Evolutionary conservation across 1,140 invertebrate species (phyloP), one percentile per base, ranked within the genome.

Genomic region (Atta colombica): DNA sequence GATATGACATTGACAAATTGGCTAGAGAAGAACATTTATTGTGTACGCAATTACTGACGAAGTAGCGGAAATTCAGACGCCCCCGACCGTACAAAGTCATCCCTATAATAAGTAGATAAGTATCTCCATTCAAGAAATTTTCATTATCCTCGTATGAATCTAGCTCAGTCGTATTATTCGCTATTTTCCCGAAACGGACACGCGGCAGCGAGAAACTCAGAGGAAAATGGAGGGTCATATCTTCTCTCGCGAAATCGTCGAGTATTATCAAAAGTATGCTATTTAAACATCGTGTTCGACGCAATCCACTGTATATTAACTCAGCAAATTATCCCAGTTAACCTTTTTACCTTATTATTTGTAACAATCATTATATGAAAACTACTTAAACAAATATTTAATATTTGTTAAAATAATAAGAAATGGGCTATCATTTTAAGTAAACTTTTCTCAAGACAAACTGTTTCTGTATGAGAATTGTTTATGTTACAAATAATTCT

Each of bases 61-160:
- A 74, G 39, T 84, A 51, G 80, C 58, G 80, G 80, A 84, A 84
- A 84, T 84, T 84, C 69, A 84, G 63, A 69, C 45, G 80, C 80
- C 55, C 69, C 28, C 80, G 25, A 82, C 60, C 80, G 80, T 82
- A 82, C 80, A 58, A 84, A 81, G 53, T 75, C 55, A 58, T 84
- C 55, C 58, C 69, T 51, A 75, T 84, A 84, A 84, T 75, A 84
- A 84, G 69, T 74, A 84, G 80, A 84, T 84, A 84, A 84, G 69
- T 84, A 84, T 84, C 80, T 84, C 18, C 69, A 75, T 84, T 84
- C 80, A 75, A 84, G 80, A 84, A 75, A 84, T 84, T 84, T 84
- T 84, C 80, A 84, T 84, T 84, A 84, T 84, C 80, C 69, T 60
- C 69, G 25, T 84, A 84, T 75, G 58, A 84, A 84, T 84, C 80